phyloP scores from a whole-genome alignment of 2,888 invertebrate genomes.

The Scaptomyza cyrtandrae region DNA sequence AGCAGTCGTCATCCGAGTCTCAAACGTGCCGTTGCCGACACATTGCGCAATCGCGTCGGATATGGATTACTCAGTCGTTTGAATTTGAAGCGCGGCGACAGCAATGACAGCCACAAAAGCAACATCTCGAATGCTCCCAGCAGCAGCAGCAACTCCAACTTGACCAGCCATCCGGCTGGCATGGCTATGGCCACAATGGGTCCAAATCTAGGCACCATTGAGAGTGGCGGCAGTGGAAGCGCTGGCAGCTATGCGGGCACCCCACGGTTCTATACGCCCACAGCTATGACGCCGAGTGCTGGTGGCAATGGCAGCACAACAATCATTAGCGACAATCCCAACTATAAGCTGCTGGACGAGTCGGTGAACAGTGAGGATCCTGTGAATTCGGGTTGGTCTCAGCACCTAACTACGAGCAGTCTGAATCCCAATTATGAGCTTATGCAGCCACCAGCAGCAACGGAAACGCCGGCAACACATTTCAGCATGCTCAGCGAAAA shows the following conservation, averaged over 20 bases:
- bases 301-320: constrained; percentile 42
- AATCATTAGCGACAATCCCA: constrained; percentile 78
- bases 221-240: constrained; percentile 80
- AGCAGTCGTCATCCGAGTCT: constrained; percentile 71
- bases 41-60: constrained; percentile 51
- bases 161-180: constrained; percentile 66
- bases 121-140: constrained; percentile 76
- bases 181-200: constrained; percentile 63
- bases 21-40: constrained; percentile 78
- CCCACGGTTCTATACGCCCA: constrained; percentile 74
- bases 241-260: constrained; percentile 77
- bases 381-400: constrained; percentile 19
- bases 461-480: constrained; percentile 2
- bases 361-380: constrained; percentile 57
- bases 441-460: constrained; percentile 59
- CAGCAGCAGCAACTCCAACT: constrained; percentile 77
- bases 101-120: constrained; percentile 80
- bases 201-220: constrained; percentile 66
- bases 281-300: constrained; percentile 46
- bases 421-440: constrained; percentile 78
- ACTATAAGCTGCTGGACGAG: constrained; percentile 79
- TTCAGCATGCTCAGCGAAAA: constrained; percentile 45
- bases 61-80: constrained; percentile 70
- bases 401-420: constrained; percentile 60
- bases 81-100: constrained; percentile 80